Evolutionary conservation across 2,888 invertebrate genomes (phyloP), one percentile per base, ranked within the genome.

Genomic region (Phalera bucephala): DNA sequence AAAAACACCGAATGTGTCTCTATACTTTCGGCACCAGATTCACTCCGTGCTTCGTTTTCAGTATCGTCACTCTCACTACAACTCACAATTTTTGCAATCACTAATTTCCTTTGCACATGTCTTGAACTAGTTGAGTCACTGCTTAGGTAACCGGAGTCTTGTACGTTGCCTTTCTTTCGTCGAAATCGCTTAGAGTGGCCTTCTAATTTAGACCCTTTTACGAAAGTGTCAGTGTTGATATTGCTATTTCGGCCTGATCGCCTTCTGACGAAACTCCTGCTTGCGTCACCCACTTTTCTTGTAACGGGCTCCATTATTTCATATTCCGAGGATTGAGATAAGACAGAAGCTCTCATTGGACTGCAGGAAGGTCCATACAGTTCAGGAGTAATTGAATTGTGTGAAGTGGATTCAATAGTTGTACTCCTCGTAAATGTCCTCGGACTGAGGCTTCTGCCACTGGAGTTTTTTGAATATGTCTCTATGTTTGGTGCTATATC

Each of bases 1-100:
- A 95, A 96, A 70, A 95, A 95, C 23, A 96, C 96, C 2, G 96
- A 96, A 81, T 96, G 95, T 0, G 96, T 96, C 65, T 95, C 96
- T 15, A 96, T 90, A 82, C 96, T 96, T 72, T 96, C 96, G 2
- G 95, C 96, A 0, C 96, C 96, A 13, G 96, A 96, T 82, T 96
- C 96, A 82, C 96, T 95, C 46, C 95, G 92, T 5, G 94, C 96
- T 67, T 95, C 95, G 21, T 93, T 94, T 45, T 93, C 91, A n/a
- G 94, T 94, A 68, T 95, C 95, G 45, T 95, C 95, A 45, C 95
- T 95, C 64, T 93, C 95, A 77, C 95, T 92, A 61, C 92, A 91
- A 80, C 93, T 91, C 56, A 90, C 73, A 55, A 83, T 88, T 64
- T 91, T 91, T 9, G 90, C 88, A 41, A 91, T 82, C 21, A 82